Conservation (phyloP, 2,113 vertebrate species). For the Machaerirhynchus nigripectus region DNA sequence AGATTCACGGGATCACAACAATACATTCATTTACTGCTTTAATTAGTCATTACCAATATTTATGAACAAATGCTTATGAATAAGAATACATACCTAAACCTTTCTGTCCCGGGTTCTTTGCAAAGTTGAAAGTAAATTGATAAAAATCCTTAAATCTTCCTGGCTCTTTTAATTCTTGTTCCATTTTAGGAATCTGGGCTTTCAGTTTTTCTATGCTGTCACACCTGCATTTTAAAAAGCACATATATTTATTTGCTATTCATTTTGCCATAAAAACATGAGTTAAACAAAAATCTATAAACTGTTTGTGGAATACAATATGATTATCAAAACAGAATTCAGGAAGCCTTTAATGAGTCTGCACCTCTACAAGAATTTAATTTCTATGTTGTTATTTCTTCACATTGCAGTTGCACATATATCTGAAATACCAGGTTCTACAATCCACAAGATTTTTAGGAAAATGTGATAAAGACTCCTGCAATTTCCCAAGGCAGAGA, state of each 20-base stretch:
- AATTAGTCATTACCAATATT: not conserved
- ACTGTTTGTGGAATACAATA: not conserved
- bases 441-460: not conserved
- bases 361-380: not conserved
- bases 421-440: not conserved
- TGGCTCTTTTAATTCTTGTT: slow-evolving; percentile 87
- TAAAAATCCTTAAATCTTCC: slow-evolving; percentile 90
- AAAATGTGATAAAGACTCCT: not conserved
- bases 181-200: slow-evolving; percentile 88
- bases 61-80: not conserved
- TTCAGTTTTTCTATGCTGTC: slow-evolving; percentile 90
- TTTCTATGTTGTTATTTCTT: not conserved
- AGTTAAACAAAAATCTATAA: not conserved
- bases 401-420: not conserved
- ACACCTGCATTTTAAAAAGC: slow-evolving; percentile 75
- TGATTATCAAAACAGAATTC: not conserved
- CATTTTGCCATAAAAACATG: not conserved
- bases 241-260: not conserved
- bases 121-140: slow-evolving; percentile 90
- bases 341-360: not conserved
- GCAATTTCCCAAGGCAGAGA: not conserved
- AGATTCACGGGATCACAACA: not conserved
- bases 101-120: slow-evolving; percentile 87
- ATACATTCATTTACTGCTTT: not conserved
- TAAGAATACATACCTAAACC: slow-evolving; percentile 84